A percentile compares a stretch with the other conserved stretches of the same genome.
phyloP scores from a whole-genome alignment of 2,113 vertebrate genomes.

The Gallinago media region DNA sequence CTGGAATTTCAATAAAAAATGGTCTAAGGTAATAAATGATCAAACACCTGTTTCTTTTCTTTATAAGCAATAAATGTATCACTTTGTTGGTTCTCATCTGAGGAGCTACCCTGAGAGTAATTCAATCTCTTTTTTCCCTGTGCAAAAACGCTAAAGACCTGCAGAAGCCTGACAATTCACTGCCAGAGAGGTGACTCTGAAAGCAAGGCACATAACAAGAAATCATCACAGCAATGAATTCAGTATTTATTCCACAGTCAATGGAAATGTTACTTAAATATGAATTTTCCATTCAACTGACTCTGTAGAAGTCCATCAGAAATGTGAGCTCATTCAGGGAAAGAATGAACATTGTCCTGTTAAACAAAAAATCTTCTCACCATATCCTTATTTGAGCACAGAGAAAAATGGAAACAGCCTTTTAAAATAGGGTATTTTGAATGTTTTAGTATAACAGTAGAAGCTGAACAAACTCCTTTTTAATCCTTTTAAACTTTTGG shows the following conservation, averaged over 20 bases:
- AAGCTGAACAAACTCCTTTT: background rate
- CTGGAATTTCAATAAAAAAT: slow-evolving; percentile 44
- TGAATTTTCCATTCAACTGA: background rate
- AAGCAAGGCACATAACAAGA: background rate
- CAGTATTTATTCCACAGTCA: background rate
- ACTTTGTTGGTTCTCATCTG: background rate
- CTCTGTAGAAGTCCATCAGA: background rate
- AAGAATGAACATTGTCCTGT: background rate
- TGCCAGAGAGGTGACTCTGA: background rate
- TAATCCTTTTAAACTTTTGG: background rate
- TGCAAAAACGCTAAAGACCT: background rate
- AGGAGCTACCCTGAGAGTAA: slow-evolving; percentile 24
- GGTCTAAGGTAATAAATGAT: slow-evolving; percentile 23
- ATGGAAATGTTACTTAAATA: background rate
- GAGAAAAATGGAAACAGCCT: background rate
- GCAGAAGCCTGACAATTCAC: background rate
- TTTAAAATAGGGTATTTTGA: background rate
- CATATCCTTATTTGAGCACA: background rate
- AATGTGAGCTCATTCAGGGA: background rate
- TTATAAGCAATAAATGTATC: slow-evolving; percentile 39
- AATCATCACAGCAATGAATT: background rate
- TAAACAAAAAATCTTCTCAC: background rate
- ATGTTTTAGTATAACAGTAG: background rate
- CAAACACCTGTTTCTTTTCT: slow-evolving; percentile 59
- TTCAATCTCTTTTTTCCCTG: background rate